Conservation (phyloP, 1,140 invertebrate species). For the Drosophila parabipectinata region DNA sequence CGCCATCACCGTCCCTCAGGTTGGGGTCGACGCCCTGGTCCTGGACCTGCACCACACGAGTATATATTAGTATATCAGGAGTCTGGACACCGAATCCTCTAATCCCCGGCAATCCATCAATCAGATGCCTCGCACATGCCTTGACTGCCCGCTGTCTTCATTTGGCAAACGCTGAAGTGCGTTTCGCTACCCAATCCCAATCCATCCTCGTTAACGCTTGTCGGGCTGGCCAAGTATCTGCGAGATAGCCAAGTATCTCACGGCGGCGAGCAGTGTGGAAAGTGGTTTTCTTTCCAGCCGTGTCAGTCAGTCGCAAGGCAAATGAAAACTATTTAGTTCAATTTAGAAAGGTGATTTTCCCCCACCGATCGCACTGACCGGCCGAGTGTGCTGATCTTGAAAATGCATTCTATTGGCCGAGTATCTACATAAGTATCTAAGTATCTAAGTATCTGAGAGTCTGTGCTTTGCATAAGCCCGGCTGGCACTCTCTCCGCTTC, state of each 20-base stretch:
- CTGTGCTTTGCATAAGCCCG: constrained; percentile 13
- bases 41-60: constrained; percentile 87
- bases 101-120: background rate
- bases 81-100: no score
- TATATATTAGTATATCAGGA: background rate
- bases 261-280: constrained; percentile 44
- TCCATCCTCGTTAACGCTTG: background rate
- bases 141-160: constrained; percentile 9
- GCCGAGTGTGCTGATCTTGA: constrained; percentile 41
- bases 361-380: constrained; percentile 22
- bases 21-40: constrained; percentile 93
- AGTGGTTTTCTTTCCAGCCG: constrained; percentile 41
- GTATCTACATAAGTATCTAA: background rate
- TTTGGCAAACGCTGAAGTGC: constrained; percentile 10
- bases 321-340: constrained; percentile 79
- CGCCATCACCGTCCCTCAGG: constrained; percentile 92
- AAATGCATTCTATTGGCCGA: constrained; percentile 15
- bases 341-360: constrained; percentile 81
- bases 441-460: background rate
- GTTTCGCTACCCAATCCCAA: background rate
- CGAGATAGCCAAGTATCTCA: constrained; percentile 3
- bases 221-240: background rate
- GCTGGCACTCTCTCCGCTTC: background rate
- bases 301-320: constrained; percentile 19
- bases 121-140: background rate